Percentiles rank a stretch among this genome's conserved stretches.
Conservation (phyloP, 2,888 invertebrate genomes). For the Prenolepis imparis region DNA sequence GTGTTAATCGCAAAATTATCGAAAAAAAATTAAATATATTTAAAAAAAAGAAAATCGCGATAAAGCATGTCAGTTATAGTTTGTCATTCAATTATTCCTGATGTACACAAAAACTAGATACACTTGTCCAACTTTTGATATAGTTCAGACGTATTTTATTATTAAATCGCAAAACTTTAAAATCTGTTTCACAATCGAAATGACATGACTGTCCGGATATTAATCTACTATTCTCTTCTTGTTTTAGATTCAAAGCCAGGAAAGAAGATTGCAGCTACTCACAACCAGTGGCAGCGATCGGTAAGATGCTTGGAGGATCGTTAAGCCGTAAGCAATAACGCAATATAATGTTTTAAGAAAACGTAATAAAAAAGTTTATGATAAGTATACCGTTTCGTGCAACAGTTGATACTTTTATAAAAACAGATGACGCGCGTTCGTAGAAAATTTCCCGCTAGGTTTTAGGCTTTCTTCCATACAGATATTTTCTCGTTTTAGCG, state of each 20-base stretch:
- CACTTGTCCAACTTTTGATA: slow-evolving; percentile 29
- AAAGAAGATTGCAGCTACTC: slow-evolving; percentile 43
- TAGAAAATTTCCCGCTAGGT: neutral
- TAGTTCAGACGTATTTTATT: slow-evolving; percentile 25
- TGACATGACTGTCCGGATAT: slow-evolving; percentile 31
- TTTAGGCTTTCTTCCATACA: neutral
- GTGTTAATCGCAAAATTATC: neutral
- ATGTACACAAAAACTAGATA: neutral
- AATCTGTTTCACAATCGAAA: slow-evolving; percentile 33
- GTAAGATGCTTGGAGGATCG: slow-evolving; percentile 40
- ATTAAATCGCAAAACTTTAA: slow-evolving; percentile 40
- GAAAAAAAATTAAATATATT: slow-evolving; percentile 26
- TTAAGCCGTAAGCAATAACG: slow-evolving; percentile 35
- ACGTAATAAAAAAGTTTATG: slow-evolving; percentile 25
- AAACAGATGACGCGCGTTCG: neutral
- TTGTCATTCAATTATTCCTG: neutral
- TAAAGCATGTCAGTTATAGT: neutral
- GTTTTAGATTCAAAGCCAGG: slow-evolving; percentile 37
- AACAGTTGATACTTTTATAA: slow-evolving; percentile 16
- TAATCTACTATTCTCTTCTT: slow-evolving; percentile 38
- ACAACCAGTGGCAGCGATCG: slow-evolving; percentile 6
- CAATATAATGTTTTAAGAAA: slow-evolving; percentile 37
- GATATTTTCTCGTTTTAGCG: neutral
- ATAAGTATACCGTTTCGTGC: neutral
- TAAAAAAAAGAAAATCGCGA: neutral